A percentile compares a stretch with the other conserved stretches of the same genome.
Conservation (phyloP, 2,113 vertebrate species). For the Saguinus midas region DNA sequence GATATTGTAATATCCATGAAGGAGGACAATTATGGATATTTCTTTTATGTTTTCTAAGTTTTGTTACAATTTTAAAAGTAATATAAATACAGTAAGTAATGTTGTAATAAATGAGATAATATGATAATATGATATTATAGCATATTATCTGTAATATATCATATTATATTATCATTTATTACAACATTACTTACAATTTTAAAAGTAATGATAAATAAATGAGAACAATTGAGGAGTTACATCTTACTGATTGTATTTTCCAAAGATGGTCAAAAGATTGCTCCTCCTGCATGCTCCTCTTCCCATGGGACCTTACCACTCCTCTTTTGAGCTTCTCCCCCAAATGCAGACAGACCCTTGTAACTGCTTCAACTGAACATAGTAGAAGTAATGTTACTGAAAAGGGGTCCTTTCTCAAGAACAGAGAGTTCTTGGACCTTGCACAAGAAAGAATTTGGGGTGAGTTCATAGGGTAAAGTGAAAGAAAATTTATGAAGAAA, state of each 20-base stretch:
- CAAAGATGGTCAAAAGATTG: not conserved
- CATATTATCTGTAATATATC: no score
- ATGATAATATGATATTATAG: no score
- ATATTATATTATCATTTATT: no score
- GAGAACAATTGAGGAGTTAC: not conserved
- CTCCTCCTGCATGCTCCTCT: not conserved
- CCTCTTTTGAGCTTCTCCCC: not conserved
- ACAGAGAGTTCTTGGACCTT: no score
- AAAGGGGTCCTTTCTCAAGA: no score
- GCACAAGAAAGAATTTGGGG: no score
- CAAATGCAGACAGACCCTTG: not conserved
- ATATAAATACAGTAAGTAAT: not conserved
- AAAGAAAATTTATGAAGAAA: no score
- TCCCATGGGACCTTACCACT: not conserved
- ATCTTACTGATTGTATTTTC: not conserved
- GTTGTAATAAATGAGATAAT: not conserved
- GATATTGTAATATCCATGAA: no score
- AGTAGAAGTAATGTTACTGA: no score
- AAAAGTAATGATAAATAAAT: not conserved
- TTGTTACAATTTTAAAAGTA: not conserved
- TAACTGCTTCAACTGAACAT: not conserved
- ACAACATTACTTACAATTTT: not conserved
- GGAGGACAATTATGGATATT: not conserved
- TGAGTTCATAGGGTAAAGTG: no score
- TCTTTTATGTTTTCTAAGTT: conserved; percentile 15